A percentile compares a stretch with the other conserved stretches of the same genome.
Conservation (phyloP, 2,888 invertebrate genomes). For the Synergus itoensis region DNA sequence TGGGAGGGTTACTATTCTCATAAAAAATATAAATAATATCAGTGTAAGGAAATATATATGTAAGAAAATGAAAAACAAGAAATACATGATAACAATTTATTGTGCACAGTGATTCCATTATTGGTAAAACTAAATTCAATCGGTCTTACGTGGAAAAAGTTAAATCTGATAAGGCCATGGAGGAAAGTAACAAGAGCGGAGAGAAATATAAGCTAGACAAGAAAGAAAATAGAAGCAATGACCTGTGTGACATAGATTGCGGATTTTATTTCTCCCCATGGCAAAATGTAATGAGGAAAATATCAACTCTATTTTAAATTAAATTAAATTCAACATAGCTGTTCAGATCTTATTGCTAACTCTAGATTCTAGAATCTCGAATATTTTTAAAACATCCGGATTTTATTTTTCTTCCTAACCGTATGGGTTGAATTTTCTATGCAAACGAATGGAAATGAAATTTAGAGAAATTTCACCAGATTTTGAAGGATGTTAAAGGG, state of each 20-base stretch:
- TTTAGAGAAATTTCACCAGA: no score
- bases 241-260: not conserved
- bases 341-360: no score
- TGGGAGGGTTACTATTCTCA: conserved; percentile 67
- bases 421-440: not conserved
- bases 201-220: not conserved
- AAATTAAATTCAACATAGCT: no score
- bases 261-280: not conserved
- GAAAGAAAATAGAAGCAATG: not conserved
- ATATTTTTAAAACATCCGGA: not conserved
- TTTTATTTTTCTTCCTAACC: not conserved
- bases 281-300: not conserved
- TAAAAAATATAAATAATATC: conserved; percentile 57
- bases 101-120: not conserved
- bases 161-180: not conserved
- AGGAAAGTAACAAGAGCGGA: not conserved
- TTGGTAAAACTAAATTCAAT: not conserved
- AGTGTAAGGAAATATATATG: conserved; percentile 48
- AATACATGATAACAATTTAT: not conserved
- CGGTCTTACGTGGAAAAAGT: not conserved
- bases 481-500: no score
- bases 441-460: no score
- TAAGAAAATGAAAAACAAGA: conserved; percentile 42
- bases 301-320: not conserved
- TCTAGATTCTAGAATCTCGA: not conserved